Evolutionary conservation across 2,113 vertebrate genomes (phyloP).

Genomic region (Heteronetta atricapilla): DNA sequence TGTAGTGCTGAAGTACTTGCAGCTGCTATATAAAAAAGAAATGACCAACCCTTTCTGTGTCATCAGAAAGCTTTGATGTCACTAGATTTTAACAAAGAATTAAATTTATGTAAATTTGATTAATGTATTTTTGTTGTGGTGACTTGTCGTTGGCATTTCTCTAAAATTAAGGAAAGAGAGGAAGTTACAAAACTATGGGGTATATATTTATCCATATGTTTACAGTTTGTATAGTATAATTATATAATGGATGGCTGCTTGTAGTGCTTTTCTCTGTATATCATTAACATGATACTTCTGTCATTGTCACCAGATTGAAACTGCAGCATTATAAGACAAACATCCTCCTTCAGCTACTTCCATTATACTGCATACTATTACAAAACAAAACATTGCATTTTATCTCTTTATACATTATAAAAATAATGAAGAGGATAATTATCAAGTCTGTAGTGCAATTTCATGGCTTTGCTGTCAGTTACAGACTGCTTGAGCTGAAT

Average conservation of each 20-base stretch:
- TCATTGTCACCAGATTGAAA: constrained; percentile 55
- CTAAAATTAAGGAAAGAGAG: neutral
- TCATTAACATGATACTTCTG: constrained; percentile 53
- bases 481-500: constrained; percentile 54
- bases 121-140: neutral
- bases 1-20: neutral
- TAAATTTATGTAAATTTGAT: neutral
- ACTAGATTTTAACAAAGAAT: neutral
- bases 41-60: neutral
- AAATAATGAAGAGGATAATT: constrained; percentile 75
- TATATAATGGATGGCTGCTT: constrained; percentile 21
- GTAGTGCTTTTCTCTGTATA: neutral
- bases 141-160: neutral
- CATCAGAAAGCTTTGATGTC: neutral
- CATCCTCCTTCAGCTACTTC: constrained; percentile 28
- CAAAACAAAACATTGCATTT: constrained; percentile 63
- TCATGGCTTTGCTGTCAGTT: constrained; percentile 58
- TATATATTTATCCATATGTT: constrained; percentile 13
- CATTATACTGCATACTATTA: constrained; percentile 52
- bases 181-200: neutral
- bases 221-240: constrained; percentile 14
- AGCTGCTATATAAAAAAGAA: neutral
- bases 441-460: constrained; percentile 64
- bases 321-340: constrained; percentile 51
- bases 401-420: constrained; percentile 69